Evolutionary conservation across 2,797 vertebrate genomes (phyloP).

Genomic region (Taeniopygia guttata): DNA sequence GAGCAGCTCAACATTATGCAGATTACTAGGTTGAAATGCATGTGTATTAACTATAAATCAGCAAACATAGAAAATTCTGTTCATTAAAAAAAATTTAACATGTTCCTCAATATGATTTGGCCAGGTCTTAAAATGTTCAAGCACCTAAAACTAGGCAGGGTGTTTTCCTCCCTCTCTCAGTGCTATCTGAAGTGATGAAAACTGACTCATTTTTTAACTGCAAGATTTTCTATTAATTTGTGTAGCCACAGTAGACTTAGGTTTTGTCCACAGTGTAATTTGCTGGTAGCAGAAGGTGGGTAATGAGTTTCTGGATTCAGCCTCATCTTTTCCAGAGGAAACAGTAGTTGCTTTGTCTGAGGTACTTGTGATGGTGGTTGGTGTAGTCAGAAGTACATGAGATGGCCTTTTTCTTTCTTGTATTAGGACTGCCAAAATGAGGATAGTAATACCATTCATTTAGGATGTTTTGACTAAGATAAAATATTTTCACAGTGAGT

Average conservation of each 20-base stretch:
- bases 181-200: background rate
- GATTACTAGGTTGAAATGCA: background rate
- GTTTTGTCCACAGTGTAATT: background rate
- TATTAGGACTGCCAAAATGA: background rate
- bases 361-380: background rate
- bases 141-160: background rate
- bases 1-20: background rate
- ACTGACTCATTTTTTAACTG: background rate
- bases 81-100: background rate
- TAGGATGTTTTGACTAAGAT: background rate
- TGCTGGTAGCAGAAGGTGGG: background rate
- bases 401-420: background rate
- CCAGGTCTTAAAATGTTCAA: background rate
- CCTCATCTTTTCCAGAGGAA: constrained; percentile 16
- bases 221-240: background rate
- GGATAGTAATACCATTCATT: background rate
- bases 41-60: background rate
- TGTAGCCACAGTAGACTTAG: background rate
- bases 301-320: background rate
- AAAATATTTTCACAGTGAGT: background rate
- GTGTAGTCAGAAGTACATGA: background rate
- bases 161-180: background rate
- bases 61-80: background rate
- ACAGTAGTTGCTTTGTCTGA: constrained; percentile 16
- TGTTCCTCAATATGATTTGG: background rate